These are phyloP conservation scores for Pseudococcus viburni DNA, from an alignment of 2,888 invertebrate genomes.

Conservation along the genomic window DNA sequence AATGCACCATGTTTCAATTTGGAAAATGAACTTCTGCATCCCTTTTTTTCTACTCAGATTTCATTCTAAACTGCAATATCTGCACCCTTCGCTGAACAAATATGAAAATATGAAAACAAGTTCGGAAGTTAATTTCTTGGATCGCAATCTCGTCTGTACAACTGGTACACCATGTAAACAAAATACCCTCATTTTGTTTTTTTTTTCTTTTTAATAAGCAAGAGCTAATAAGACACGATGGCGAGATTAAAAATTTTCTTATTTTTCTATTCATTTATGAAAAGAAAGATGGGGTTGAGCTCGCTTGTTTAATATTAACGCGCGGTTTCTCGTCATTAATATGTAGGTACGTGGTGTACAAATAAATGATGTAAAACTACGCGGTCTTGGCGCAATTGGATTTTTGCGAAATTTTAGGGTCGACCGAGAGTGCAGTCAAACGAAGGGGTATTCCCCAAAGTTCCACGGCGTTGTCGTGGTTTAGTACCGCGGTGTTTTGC, in stretches of 20 bases:
- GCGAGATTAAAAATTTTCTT: constrained; percentile 42
- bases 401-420: background rate
- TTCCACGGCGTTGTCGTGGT: background rate
- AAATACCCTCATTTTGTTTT: too few species aligned
- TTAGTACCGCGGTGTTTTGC: background rate
- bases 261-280: background rate
- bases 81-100: too few species aligned
- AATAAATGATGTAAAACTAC: constrained; percentile 13
- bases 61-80: too few species aligned
- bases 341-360: background rate
- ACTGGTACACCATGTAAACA: too few species aligned
- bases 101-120: too few species aligned
- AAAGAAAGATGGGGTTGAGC: background rate
- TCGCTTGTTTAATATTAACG: background rate
- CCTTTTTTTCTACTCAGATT: too few species aligned
- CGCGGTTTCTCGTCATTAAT: constrained; percentile 9
- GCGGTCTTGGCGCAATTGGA: background rate
- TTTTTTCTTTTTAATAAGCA: constrained; percentile 20
- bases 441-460: background rate
- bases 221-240: background rate
- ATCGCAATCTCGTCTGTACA: too few species aligned
- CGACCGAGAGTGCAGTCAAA: background rate
- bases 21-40: too few species aligned
- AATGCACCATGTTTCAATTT: too few species aligned
- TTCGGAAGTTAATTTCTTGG: too few species aligned